These are phyloP conservation scores for Lingula anatina DNA, from an alignment of 2,888 invertebrate species.

Conservation along the genomic window DNA sequence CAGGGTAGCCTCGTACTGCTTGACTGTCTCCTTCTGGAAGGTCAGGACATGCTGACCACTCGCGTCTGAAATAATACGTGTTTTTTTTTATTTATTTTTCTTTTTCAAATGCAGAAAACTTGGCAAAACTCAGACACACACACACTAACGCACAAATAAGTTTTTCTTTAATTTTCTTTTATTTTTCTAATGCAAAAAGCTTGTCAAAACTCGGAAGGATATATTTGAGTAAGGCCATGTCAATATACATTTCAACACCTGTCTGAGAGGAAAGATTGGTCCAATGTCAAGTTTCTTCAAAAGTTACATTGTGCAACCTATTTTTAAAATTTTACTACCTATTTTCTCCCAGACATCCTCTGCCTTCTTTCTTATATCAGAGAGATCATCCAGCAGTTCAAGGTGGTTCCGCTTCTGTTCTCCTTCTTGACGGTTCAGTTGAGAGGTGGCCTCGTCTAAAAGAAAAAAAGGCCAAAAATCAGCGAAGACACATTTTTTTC, in stretches of 20 bases:
- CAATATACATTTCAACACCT: too few species aligned
- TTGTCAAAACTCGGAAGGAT: too few species aligned
- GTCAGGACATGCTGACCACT: slow-evolving; percentile 24
- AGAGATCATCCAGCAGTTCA: slow-evolving; percentile 58
- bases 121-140: neutral
- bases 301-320: too few species aligned
- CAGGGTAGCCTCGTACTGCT: slow-evolving; percentile 25
- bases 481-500: too few species aligned
- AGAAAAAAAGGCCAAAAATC: slow-evolving; percentile 1
- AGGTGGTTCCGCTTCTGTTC: slow-evolving; percentile 57
- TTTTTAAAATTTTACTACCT: too few species aligned
- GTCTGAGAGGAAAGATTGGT: too few species aligned
- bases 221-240: too few species aligned
- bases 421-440: slow-evolving; percentile 55
- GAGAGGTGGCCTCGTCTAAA: slow-evolving; percentile 55
- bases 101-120: neutral
- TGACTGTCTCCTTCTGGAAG: slow-evolving; percentile 26
- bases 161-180: too few species aligned
- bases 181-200: too few species aligned
- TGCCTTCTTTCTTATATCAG: slow-evolving; percentile 58
- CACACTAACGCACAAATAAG: neutral
- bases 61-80: slow-evolving; percentile 18
- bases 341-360: slow-evolving; percentile 59
- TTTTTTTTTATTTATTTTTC: neutral
- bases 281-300: too few species aligned